Base-by-base conservation (phyloP, 92 coral and sea anemone species). In the Meandrina meandrites region DNA sequence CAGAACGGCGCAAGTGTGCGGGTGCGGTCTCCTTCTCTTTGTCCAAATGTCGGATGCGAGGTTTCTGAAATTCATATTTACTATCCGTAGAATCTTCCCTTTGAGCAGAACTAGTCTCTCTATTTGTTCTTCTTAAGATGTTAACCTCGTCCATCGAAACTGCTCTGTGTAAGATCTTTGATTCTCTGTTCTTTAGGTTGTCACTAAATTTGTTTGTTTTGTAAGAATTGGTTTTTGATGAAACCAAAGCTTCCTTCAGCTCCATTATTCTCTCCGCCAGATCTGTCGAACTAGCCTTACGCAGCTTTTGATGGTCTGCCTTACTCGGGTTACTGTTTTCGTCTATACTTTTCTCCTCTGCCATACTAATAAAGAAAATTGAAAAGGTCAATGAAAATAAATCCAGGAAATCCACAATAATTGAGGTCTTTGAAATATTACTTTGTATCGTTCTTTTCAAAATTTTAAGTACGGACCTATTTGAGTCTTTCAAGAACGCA, bases 221-320 rank as follows among this genome's bases (percentile, higher is more conserved):
- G 24, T 34, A 30, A 9, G 66, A 69, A 68, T 48, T 82, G 34
- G 57, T 54, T 32, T 67, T 66, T 13, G 80, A 54, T 40, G 87
- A 84, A 40, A 45, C 40, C 9, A 84, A 75, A 74, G 87, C 87
- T 84, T 84, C 80, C 17, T 84, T 84, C 31, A 84, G 57, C 24
- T 84, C 87, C 87, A 57, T 54, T 84, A 84, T 84, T 74, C 77
- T 54, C 66, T 84, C 87, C 40, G 80, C 87, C 87, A 84, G 24
- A 56, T 84, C 87, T 35, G 87, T 50, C 9, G 87, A 84, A 72
- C 40, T 35, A 0, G 71, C 64, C 42, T 42, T 84, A 8, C 68
- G 80, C 18, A 84, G 51, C 42, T 56, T 73, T 37, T 72, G 18
- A 36, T 37, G 36, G 19, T 58, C 66, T 15, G 18, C 80, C 28